Evolutionary conservation across 2,113 vertebrate species (phyloP).

Genomic region (Plestiodon gilberti): DNA sequence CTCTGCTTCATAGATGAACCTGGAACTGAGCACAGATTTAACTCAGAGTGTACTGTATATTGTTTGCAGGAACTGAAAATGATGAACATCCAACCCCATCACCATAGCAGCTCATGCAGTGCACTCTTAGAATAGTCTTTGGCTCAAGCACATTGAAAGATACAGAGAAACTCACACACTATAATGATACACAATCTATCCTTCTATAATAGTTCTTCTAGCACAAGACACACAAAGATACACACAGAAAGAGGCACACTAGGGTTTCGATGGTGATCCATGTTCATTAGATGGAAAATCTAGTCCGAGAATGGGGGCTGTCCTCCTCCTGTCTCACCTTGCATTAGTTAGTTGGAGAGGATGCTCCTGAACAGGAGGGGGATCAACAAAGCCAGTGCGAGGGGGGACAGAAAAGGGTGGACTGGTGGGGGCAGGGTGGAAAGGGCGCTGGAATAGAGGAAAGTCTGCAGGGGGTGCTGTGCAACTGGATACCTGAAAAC

Average conservation of each 20-base stretch:
- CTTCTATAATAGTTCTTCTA: fast-evolving
- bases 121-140: background rate
- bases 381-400: constrained; percentile 64
- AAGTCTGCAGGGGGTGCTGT: background rate
- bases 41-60: background rate
- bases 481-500: constrained; percentile 47
- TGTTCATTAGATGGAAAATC: background rate
- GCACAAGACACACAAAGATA: background rate
- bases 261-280: background rate
- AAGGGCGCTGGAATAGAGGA: background rate
- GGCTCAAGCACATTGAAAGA: background rate
- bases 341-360: background rate
- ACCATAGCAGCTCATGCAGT: background rate
- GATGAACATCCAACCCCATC: background rate
- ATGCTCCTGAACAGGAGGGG: constrained; percentile 62
- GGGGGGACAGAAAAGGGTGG: constrained; percentile 28
- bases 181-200: background rate
- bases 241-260: background rate
- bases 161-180: background rate
- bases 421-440: fast-evolving
- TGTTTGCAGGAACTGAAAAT: background rate
- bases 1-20: background rate
- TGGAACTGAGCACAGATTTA: background rate
- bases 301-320: fast-evolving
- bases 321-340: constrained; percentile 27